These are phyloP conservation scores for Neoarius graeffei DNA, from an alignment of 2,113 vertebrate species.

Conservation along the genomic window DNA sequence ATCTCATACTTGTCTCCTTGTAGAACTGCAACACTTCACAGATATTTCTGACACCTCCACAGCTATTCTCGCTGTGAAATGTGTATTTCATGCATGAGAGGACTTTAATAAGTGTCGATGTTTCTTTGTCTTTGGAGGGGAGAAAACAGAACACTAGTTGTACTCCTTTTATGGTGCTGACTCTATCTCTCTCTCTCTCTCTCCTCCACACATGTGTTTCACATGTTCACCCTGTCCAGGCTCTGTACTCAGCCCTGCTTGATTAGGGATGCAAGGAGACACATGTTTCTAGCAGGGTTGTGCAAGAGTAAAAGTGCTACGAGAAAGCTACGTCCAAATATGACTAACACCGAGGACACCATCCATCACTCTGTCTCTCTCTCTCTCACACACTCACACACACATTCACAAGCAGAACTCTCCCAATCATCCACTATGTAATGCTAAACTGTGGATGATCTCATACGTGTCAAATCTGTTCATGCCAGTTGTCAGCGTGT, in stretches of 20 bases:
- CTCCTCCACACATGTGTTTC: slow-evolving; percentile 22
- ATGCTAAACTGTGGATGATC: slow-evolving; percentile 19
- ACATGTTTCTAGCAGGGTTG: slow-evolving; percentile 66
- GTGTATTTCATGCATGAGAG: slow-evolving; percentile 48
- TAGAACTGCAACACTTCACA: slow-evolving; percentile 21
- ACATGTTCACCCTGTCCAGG: slow-evolving; percentile 15
- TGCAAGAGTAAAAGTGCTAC: slow-evolving; percentile 63
- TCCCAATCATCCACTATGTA: not conserved
- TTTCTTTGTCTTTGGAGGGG: slow-evolving; percentile 15
- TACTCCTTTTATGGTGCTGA: slow-evolving; percentile 52
- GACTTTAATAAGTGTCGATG: slow-evolving; percentile 41
- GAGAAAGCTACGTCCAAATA: slow-evolving; percentile 59
- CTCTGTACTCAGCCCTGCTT: slow-evolving; percentile 21
- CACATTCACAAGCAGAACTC: not conserved
- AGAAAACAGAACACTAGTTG: slow-evolving; percentile 30
- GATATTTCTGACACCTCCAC: slow-evolving; percentile 26
- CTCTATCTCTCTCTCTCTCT: slow-evolving; percentile 44
- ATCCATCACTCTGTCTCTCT: slow-evolving; percentile 54
- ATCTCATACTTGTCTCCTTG: slow-evolving; percentile 12
- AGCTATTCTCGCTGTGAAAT: slow-evolving; percentile 34
- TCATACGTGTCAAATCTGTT: not conserved
- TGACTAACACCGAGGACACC: slow-evolving; percentile 65
- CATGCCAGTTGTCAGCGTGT: not conserved
- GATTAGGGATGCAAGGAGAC: slow-evolving; percentile 45
- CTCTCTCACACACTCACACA: slow-evolving; percentile 56